phyloP scores from a whole-genome alignment of 2,113 vertebrate genomes.

The Scatophagus argus region DNA sequence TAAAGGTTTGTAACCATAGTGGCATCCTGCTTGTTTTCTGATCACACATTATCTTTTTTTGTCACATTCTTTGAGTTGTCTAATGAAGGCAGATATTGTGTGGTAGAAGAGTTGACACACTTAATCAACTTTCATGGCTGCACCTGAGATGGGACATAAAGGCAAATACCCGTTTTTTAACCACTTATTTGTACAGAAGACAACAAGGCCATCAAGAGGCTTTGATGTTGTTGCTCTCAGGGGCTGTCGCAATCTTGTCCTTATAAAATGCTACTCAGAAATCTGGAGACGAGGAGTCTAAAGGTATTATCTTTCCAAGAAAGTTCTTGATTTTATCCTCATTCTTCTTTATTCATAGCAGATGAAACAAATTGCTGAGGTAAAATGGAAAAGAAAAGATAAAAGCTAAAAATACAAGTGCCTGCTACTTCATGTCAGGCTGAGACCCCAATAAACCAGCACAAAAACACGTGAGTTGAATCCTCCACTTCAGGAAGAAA shows the following conservation, averaged over 20 bases:
- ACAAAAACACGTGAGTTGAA: neutral
- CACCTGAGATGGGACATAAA: too few relatives aligned
- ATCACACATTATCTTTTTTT: too few relatives aligned
- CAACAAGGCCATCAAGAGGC: too few relatives aligned
- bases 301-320: neutral
- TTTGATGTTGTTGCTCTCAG: too few relatives aligned
- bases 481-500: neutral
- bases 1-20: constrained; percentile 33
- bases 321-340: neutral
- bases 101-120: too few relatives aligned
- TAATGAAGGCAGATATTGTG: too few relatives aligned
- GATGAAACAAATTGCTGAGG: constrained; percentile 5
- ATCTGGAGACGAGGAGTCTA: neutral
- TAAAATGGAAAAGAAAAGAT: constrained; percentile 42
- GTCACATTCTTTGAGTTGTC: too few relatives aligned
- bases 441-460: constrained; percentile 6
- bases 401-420: constrained; percentile 1
- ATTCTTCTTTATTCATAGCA: neutral
- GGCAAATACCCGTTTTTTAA: too few relatives aligned
- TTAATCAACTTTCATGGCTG: too few relatives aligned
- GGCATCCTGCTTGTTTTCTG: neutral
- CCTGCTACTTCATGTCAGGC: neutral
- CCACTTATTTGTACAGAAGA: too few relatives aligned
- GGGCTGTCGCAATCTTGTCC: too few relatives aligned
- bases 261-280: too few relatives aligned